Percentiles rank a stretch among this genome's conserved stretches.
Conservation (phyloP, 2,888 invertebrate genomes). For the Eulithis prunata region DNA sequence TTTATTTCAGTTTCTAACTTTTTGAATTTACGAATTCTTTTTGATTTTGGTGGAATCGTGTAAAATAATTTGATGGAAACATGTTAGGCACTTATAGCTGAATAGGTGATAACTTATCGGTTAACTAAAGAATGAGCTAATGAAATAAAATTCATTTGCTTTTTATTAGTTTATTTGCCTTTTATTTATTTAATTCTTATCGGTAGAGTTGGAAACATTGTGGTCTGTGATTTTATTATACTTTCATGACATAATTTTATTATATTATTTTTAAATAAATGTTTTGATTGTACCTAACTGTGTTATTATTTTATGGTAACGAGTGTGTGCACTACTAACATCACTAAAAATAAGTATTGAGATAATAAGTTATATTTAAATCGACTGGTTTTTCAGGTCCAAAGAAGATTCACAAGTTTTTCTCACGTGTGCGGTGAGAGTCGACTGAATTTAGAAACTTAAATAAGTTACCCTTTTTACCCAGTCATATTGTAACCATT, state of each 20-base stretch:
- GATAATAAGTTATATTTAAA: neutral
- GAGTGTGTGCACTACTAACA: slow-evolving; percentile 29
- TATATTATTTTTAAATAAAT: slow-evolving; percentile 53
- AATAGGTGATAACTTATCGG: slow-evolving; percentile 17
- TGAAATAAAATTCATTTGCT: slow-evolving; percentile 2
- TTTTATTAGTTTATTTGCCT: slow-evolving; percentile 11
- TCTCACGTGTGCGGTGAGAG: slow-evolving; percentile 23
- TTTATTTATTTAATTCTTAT: slow-evolving; percentile 19
- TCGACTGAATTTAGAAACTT: slow-evolving; percentile 26
- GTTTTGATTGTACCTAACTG: slow-evolving; percentile 48
- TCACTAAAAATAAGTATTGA: neutral
- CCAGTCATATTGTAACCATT: slow-evolving; percentile 4
- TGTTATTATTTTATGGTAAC: slow-evolving; percentile 40
- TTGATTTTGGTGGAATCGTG: neutral
- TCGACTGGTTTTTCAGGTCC: slow-evolving; percentile 55
- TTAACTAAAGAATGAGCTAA: neutral
- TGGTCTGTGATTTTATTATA: slow-evolving; percentile 60
- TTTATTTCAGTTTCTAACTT: too few relatives aligned
- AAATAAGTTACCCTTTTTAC: too few relatives aligned
- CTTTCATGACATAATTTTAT: slow-evolving; percentile 63
- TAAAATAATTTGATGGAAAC: too few relatives aligned
- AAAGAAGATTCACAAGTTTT: slow-evolving; percentile 37
- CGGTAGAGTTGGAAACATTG: slow-evolving; percentile 29
- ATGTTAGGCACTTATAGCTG: neutral
- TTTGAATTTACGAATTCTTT: neutral